phyloP scores from a whole-genome alignment of 2,888 invertebrate species.

The Pyrochroa serraticornis region DNA sequence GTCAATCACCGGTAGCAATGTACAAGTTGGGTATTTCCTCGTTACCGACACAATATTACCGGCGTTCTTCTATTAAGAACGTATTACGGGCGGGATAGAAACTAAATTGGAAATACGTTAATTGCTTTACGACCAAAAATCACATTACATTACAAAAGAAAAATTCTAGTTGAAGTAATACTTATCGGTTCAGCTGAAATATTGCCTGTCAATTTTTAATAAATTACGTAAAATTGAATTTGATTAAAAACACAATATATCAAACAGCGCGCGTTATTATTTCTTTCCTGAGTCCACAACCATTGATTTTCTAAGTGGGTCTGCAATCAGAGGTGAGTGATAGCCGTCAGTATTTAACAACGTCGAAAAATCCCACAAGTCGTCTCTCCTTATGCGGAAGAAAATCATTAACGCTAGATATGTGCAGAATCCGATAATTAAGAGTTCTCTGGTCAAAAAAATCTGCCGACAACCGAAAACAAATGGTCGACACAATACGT shows the following conservation, averaged over 20 bases:
- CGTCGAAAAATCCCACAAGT: constrained; percentile 10
- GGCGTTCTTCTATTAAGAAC: background rate
- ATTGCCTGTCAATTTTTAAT: no score
- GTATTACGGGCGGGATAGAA: no score
- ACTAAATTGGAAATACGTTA: no score
- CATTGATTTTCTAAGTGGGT: no score
- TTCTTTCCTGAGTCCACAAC: no score
- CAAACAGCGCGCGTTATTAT: no score
- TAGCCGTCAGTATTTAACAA: background rate
- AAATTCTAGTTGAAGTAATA: no score
- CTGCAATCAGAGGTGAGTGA: background rate
- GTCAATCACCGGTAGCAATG: constrained; percentile 17
- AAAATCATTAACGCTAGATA: constrained; percentile 9
- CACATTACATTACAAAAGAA: no score
- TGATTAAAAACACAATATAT: no score
- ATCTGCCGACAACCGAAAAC: constrained; percentile 4
- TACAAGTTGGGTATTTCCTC: constrained; percentile 10
- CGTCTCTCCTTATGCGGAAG: constrained; percentile 20
- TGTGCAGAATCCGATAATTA: constrained; percentile 7
- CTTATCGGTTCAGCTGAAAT: no score
- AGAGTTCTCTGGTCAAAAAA: constrained; percentile 6
- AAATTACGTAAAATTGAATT: no score
- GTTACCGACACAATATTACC: background rate
- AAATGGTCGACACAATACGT: constrained; percentile 12
- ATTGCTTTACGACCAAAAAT: no score